Base-by-base conservation (phyloP, 1,140 invertebrate genomes). In the Pseudomyrmex flavicornis region DNA sequence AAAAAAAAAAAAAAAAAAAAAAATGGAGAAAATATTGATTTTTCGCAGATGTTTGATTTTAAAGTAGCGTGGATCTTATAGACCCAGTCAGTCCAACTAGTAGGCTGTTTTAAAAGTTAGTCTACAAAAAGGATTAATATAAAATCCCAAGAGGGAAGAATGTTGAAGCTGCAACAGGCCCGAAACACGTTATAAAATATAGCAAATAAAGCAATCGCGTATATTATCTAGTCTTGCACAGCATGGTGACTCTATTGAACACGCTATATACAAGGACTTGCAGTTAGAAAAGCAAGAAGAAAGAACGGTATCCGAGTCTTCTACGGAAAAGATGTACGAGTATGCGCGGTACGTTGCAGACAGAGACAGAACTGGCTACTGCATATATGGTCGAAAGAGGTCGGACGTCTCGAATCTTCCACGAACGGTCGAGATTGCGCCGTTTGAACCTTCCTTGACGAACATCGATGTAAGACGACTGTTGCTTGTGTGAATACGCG, bases 321-420 rank as follows among this genome's bases (percentile, higher is more conserved):
- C 61, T 59, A 69, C 13, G 46, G 66, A 22, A 59, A 52, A 72
- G 56, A 87, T 70, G n/a, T n/a, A n/a, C n/a, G n/a, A n/a, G 44
- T 48, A 56, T 75, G 65, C 70, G 69, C 35, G 35, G 5, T 35
- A 35, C 35, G 35, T 35, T 66, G 63, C 65, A 8, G 44, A 63
- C 58, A 65, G 44, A 75, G 84, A 88, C 83, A 69, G 77, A 74
- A 83, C 70, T 66, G 86, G 70, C 82, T 59, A 73, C 72, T 84
- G 62, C 56, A 70, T 58, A 59, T 73, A 74, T 77, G 72, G 76
- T 48, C 52, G 83, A 90, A 87, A 79, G 83, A 89, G 88, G 85
- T 87, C 88, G 88, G 82, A 89, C 83, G 75, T 84, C 89, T 89
- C 88, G 88, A 90, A 87, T 63, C 73, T 89, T 87, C 79, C 56